Evolutionary conservation across 2,797 vertebrate species (phyloP), one percentile per base, ranked within the genome.

Genomic region (Hyperoplus lanceolatus): DNA sequence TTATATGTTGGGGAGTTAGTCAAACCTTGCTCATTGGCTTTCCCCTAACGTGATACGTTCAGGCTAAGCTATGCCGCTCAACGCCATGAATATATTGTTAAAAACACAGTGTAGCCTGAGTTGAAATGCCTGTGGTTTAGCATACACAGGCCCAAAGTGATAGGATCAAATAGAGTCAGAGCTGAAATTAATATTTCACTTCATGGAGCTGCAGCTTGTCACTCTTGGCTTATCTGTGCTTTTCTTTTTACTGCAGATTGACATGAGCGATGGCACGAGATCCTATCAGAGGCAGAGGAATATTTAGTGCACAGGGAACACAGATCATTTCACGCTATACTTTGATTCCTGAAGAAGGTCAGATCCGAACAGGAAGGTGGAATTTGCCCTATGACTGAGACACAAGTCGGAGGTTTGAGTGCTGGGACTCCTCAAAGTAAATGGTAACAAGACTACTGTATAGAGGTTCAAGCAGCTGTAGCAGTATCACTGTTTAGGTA

Each of bases 31-130:
- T 83, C 78, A 77, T 81, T 81, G 78, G 67, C 70, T 83, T 84
- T 89, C 82, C 21, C 53, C 78, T 75, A 79, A 70, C 73, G 70
- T 60, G 80, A 83, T 75, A 75, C 63, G 82, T 80, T 82, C 61
- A 56, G 57, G 80, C 59, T 72, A 71, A 84, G 83, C 59, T 38
- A 80, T 51, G 84, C 63, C 5, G 41, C 62, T 83, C 29, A 13
- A 51, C 14, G 14, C 56, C 68, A 63, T 66, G 78, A 84, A 82
- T 77, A 75, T 46, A 53, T 67, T 64, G 51, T 67, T 62, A 29
- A 39, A 70, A 77, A 64, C 67, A 4, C 13, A 5, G 14, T 16
- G 5, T 51, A 15, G 50, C n/a, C 68, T 79, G 82, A 82, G 77
- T 74, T 70, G 81, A 75, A 59, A 85, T 73, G 69, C 54, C 29